Evolutionary conservation across 2,113 vertebrate species (phyloP), one percentile per base, ranked within the genome.

Genomic region (Dasypus novemcinctus): DNA sequence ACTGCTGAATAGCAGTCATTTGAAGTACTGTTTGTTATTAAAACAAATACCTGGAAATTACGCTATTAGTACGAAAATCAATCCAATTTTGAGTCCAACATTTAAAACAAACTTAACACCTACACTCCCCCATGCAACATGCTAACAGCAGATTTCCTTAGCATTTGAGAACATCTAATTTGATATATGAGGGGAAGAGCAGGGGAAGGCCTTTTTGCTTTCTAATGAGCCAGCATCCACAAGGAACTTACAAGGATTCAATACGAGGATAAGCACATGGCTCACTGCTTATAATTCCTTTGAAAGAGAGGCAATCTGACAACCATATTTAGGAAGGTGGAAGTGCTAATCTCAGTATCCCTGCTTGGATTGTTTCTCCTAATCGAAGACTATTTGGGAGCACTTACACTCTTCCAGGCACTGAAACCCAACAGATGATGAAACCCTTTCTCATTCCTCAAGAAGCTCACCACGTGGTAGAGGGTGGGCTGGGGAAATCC

Each of bases 11-110:
- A 96, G 91, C 87, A 97, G 96, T 88, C 94, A 74, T 96, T 97
- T 96, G 49, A 76, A 97, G 68, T 87, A 87, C 79, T 15, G 2
- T 97, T 97, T 94, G 80, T 95, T 97, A 97, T 95, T 96, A 97
- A 96, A 96, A 97, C 90, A 97, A 97, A 97, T 97, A 97, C 93
- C 96, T 97, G 76, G 72, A 94, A 98, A 97, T 97, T 94, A 94
- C 90, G 91, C 96, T 81, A 92, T 97, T 94, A 96, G 87, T 86
- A 80, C 31, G 90, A 88, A 97, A 96, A 94, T 97, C 94, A 91
- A 96, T 95, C 75, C 80, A 80, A 80, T 94, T 96, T 96, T 84
- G 96, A 96, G 41, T 49, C 29, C 38, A 91, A 63, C 63, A 84
- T 90, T 96, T 95, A 91, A 95, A 91, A 54, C 66, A 79, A 90